Evolutionary conservation across 2,113 vertebrate species (phyloP).

Genomic region (Echinops telfairi): DNA sequence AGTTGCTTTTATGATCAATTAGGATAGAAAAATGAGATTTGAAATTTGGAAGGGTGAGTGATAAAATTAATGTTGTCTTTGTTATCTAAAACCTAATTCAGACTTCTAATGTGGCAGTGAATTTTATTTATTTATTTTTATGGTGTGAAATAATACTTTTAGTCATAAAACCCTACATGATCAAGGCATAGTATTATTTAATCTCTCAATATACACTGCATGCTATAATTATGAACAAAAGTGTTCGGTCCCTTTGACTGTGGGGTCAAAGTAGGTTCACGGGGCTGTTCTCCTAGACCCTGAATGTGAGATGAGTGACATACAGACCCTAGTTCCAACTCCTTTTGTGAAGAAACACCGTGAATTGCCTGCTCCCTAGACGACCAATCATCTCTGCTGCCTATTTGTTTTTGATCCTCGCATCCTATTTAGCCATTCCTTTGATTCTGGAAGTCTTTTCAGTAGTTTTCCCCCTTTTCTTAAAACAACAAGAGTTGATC

Average conservation of each 20-base stretch:
- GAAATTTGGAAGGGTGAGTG: not conserved
- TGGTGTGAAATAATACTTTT: not conserved
- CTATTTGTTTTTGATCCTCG: not conserved
- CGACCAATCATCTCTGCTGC: not conserved
- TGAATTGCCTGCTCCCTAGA: not conserved
- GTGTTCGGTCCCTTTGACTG: not conserved
- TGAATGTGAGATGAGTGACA: not conserved
- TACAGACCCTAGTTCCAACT: slow-evolving; percentile 20
- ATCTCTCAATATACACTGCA: too few species aligned
- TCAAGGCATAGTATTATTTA: too few species aligned
- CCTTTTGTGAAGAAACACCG: not conserved
- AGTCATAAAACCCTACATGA: not conserved
- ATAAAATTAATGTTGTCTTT: not conserved
- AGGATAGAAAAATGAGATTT: not conserved
- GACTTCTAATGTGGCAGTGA: not conserved
- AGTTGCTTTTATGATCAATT: not conserved
- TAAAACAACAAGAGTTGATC: not conserved
- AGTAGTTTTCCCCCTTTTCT: slow-evolving; percentile 31
- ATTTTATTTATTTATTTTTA: slow-evolving; percentile 37
- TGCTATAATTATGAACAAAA: not conserved
- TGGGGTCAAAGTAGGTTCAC: not conserved
- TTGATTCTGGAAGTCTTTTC: not conserved
- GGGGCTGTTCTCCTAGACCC: not conserved
- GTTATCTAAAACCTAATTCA: not conserved
- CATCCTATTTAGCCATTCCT: not conserved